Evolutionary conservation across 2,797 vertebrate species (phyloP).

Genomic region (Rhabdomys pumilio): DNA sequence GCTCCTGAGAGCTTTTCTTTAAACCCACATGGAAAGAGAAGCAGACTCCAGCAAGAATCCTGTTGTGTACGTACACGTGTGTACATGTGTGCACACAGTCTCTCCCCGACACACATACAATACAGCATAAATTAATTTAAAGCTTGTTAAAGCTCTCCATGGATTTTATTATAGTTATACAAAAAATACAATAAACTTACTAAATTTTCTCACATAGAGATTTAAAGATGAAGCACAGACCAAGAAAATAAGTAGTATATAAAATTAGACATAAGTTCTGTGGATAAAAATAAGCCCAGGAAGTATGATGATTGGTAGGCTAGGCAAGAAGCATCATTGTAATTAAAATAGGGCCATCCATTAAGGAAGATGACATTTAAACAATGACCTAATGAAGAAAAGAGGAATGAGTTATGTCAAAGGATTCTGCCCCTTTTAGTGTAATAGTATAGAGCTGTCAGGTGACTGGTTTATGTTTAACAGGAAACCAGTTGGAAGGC

Average conservation of each 20-base stretch:
- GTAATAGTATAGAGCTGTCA: conserved; percentile 8
- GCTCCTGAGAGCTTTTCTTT: not conserved
- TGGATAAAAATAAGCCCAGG: conserved; percentile 57
- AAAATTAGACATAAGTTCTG: not conserved
- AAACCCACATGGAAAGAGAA: not conserved
- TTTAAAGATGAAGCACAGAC: not conserved
- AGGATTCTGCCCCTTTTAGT: not conserved
- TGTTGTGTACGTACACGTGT: not conserved
- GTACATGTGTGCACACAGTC: not conserved
- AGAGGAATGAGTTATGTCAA: not conserved
- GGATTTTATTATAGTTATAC: not conserved
- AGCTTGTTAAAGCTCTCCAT: not conserved
- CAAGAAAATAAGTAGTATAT: conserved; percentile 40
- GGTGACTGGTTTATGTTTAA: conserved; percentile 18
- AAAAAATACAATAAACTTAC: not conserved
- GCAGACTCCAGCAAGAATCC: not conserved
- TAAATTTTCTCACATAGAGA: not conserved
- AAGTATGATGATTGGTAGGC: not conserved
- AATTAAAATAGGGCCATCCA: conserved; percentile 45
- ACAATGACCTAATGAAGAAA: conserved; percentile 24
- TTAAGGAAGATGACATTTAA: conserved; percentile 28
- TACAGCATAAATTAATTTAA: not conserved
- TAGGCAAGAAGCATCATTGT: conserved; percentile 37
- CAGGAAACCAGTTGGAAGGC: not conserved
- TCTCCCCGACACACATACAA: not conserved